Conservation (phyloP, 2,888 invertebrate species). For the Onchidella celtica region DNA sequence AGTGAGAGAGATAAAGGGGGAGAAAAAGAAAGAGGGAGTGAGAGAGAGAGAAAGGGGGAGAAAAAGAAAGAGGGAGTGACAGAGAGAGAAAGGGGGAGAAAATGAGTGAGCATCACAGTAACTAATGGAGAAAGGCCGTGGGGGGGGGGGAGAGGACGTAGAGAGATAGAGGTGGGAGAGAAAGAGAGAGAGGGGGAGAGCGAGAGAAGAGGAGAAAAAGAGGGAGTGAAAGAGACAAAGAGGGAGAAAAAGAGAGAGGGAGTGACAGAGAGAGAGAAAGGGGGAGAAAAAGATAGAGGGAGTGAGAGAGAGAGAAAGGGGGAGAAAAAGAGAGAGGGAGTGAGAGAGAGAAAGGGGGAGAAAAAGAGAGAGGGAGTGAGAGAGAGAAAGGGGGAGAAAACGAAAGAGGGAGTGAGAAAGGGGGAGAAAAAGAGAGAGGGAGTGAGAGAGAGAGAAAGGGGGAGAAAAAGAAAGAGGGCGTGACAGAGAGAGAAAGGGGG, state of each 20-base stretch:
- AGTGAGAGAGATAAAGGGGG: background rate
- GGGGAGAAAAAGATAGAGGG: background rate
- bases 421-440: background rate
- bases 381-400: background rate
- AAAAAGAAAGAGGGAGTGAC: background rate
- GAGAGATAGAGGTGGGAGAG: background rate
- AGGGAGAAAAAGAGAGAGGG: background rate
- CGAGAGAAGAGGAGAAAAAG: background rate
- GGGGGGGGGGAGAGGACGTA: slow-evolving; percentile 8
- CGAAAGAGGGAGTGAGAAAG: background rate
- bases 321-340: background rate
- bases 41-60: background rate
- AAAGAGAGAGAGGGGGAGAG: background rate
- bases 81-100: slow-evolving; percentile 17
- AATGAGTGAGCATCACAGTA: background rate
- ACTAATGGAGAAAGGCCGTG: background rate
- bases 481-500: background rate
- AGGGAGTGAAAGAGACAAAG: slow-evolving; percentile 18
- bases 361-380: background rate
- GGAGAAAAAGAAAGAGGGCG: background rate
- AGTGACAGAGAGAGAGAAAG: slow-evolving; percentile 12
- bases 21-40: background rate
- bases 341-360: background rate
- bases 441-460: background rate
- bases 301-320: background rate